Conservation (phyloP, 2,113 vertebrate genomes). For the Seriola rivoliana region DNA sequence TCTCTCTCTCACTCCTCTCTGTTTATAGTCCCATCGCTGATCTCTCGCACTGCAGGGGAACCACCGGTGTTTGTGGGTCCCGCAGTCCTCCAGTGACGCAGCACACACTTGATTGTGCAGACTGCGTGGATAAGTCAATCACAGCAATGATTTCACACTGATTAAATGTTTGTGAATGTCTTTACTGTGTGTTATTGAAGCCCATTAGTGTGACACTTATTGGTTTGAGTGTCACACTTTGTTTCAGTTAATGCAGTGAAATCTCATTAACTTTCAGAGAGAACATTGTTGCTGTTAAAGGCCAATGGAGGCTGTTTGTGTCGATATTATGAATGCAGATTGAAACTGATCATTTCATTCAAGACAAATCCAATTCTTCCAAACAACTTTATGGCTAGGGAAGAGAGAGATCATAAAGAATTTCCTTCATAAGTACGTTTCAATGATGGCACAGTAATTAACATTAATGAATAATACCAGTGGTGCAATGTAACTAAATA, state of each 20-base stretch:
- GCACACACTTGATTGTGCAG: conserved; percentile 44
- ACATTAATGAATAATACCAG: background rate
- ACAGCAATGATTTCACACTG: background rate
- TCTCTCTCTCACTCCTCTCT: conserved; percentile 20
- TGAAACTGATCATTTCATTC: background rate
- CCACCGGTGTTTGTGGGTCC: conserved; percentile 64
- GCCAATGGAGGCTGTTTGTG: conserved; percentile 11
- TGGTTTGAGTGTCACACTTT: conserved; percentile 9
- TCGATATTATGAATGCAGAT: conserved; percentile 13
- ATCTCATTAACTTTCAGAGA: conserved; percentile 17
- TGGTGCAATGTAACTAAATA: background rate
- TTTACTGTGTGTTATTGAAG: conserved; percentile 5
- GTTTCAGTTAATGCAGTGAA: conserved; percentile 3
- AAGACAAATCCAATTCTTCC: background rate
- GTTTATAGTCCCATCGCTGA: conserved; percentile 69
- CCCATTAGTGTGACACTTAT: conserved; percentile 19
- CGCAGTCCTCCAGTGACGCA: conserved; percentile 75
- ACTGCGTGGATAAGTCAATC: conserved; percentile 12
- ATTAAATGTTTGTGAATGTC: background rate
- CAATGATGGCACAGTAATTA: background rate
- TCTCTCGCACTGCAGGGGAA: conserved; percentile 76
- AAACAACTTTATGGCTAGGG: background rate
- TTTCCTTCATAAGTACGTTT: background rate
- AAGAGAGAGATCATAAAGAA: background rate
- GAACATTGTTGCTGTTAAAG: conserved; percentile 16